Evolutionary conservation across 2,888 invertebrate genomes (phyloP), one percentile per base, ranked within the genome.

Genomic region (Eilema sororculum): DNA sequence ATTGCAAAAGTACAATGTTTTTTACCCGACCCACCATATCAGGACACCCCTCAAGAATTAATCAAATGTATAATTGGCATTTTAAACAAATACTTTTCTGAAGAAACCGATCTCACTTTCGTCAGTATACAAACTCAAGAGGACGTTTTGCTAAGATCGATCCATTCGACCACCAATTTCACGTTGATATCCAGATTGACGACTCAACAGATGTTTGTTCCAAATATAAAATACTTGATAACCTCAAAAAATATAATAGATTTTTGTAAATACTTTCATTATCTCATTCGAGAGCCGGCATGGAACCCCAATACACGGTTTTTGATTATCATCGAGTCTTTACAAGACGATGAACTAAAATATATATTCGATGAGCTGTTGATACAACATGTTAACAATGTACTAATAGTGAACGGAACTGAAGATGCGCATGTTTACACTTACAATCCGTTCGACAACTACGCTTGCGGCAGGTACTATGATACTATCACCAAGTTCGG

Each of bases 391-490:
- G 82, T 91, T 0, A 30, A 73, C 6, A 79, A 90, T 56, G 88
- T 86, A 0, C 24, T 90, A 3, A 73, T 91, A 5, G 60, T 90
- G 3, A 85, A 87, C 58, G 85, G 85, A 4, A 86, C 79, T 2
- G 65, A 76, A 0, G 79, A 87, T 12, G 78, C 81, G 6, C 73
- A 88, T 4, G 37, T 92, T 12, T 91, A 87, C 72, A 85, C 89
- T 0, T 93, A 91, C 74, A 89, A 92, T 72, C 90, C 92, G 2
- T 91, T 82, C 52, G 86, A 88, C 57, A 86, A 91, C 65, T 87
- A 82, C 65, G 85, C 85, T 0, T 92, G 91, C 71, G 91, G 92
- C 9, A 85, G 83, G 67, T 80, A 83, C 52, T 91, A 85, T 65
- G 75, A 81, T 16, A 73, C 74, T 58, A 75, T 91, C 9, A 86